Evolutionary conservation across 2,113 vertebrate genomes (phyloP).

Genomic region (Gallinago media): DNA sequence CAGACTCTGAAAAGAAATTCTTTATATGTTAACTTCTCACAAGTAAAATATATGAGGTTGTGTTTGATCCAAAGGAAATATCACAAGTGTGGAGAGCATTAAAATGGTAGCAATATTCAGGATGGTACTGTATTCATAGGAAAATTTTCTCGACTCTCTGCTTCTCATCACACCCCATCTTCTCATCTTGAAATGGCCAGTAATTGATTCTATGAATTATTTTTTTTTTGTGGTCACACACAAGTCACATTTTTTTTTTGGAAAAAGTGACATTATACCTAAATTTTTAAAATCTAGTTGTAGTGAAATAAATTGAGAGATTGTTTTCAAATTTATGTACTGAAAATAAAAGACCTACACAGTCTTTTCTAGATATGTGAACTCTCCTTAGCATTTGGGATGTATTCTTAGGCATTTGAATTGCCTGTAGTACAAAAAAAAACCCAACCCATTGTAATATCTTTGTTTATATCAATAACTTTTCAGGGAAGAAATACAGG

Average conservation of each 20-base stretch:
- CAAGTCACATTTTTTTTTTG: no score
- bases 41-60: background rate
- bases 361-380: background rate
- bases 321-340: background rate
- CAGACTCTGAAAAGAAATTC: background rate
- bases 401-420: background rate
- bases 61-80: background rate
- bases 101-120: background rate
- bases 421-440: background rate
- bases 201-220: background rate
- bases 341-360: background rate
- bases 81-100: background rate
- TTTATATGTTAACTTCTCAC: background rate
- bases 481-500: background rate
- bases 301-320: background rate
- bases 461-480: background rate
- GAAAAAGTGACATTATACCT: background rate
- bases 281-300: background rate
- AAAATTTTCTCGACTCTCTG: background rate
- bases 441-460: fast-evolving
- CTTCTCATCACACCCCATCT: background rate
- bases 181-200: background rate
- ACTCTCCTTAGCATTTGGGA: background rate
- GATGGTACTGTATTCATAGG: background rate
- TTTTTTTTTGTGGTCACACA: no score